Percentiles rank a stretch among this genome's conserved stretches.
Evolutionary conservation across 2,888 invertebrate species (phyloP).

Genomic region (Drosophila quasianomalipes): DNA sequence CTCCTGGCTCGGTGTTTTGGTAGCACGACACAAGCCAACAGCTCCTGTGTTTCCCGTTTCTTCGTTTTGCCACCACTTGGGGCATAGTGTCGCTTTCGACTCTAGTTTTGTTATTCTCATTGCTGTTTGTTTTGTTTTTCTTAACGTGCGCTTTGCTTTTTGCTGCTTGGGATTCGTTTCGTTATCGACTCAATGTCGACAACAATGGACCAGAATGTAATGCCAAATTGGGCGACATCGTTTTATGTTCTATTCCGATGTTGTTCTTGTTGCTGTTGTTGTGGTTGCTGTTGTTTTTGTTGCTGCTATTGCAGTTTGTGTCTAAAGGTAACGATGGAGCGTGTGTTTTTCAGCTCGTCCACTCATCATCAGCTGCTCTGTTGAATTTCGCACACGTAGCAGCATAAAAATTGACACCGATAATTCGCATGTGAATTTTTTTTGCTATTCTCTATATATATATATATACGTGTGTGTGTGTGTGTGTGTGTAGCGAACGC

Average conservation of each 20-base stretch:
- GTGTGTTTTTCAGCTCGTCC: constrained; percentile 38
- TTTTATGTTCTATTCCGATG: constrained; percentile 49
- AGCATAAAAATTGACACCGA: constrained; percentile 82
- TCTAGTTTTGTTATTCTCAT: constrained; percentile 31
- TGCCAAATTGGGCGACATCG: constrained; percentile 77
- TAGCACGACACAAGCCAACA: constrained; percentile 18
- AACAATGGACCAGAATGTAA: constrained; percentile 72
- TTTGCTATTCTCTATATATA: neutral
- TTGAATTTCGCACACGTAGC: constrained; percentile 81
- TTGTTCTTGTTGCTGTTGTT: constrained; percentile 11
- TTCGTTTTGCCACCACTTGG: constrained; percentile 24
- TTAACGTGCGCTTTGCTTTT: constrained; percentile 37
- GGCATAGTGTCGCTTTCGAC: constrained; percentile 37
- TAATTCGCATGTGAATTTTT: constrained; percentile 63
- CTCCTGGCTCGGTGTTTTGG: constrained; percentile 13
- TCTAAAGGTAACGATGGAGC: constrained; percentile 56
- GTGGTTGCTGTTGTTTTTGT: constrained; percentile 11
- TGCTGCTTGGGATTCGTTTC: constrained; percentile 61
- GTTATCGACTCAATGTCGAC: constrained; percentile 67
- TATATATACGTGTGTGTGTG: constrained; percentile 9
- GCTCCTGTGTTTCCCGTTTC: constrained; percentile 47
- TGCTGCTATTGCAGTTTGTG: constrained; percentile 41
- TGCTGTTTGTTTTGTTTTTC: constrained; percentile 17
- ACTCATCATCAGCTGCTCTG: constrained; percentile 75
- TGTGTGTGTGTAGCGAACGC: constrained; percentile 38